Evolutionary conservation across 2,113 vertebrate genomes (phyloP), one percentile per base, ranked within the genome.

Genomic region (Nicator chloris): DNA sequence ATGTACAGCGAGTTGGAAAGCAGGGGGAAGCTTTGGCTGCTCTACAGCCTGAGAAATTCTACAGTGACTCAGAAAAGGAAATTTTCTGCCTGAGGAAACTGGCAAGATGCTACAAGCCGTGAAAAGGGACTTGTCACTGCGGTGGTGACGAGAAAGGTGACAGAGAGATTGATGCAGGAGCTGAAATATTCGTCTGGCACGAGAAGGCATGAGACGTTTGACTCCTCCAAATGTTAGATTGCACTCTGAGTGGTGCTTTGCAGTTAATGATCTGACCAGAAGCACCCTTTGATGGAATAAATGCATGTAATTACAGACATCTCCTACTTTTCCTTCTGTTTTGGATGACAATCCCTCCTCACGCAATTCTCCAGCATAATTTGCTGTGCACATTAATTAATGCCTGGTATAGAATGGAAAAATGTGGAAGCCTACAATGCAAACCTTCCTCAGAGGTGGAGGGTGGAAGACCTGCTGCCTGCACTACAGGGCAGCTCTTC

Each of bases 51-150:
- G 76, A 1, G 15, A 79, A 79, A 40, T 64, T 87, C 88, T 83
- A 12, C 82, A 16, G 51, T 95, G 93, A 94, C 77, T 96, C 95
- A 93, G 95, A 96, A 85, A 82, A 76, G 44, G 84, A 82, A 49
- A 83, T 80, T 77, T 93, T 82, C 82, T 90, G 91, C 65, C 79
- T 92, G 61, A 94, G 49, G 53, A 76, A 75, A 42, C 78, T 91
- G 90, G 80, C 63, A 89, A 89, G 95, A 82, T 63, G 91, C 35
- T 93, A n/a, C 70, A 63, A 85, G 53, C 56, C 73, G 51, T 22
- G 76, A 57, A 44, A 87, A 95, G 85, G 92, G 70, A 73, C 76
- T 88, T 76, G 75, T 92, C 73, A 59, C 63, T 47, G 83, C 2
- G 2, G 64, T n/a, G 21, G 72, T 86, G 91, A 82, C 0, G 4